Percentiles rank a stretch among this genome's conserved stretches.
Conservation (phyloP, 2,888 invertebrate species). For the Polyommatus iphigenia region DNA sequence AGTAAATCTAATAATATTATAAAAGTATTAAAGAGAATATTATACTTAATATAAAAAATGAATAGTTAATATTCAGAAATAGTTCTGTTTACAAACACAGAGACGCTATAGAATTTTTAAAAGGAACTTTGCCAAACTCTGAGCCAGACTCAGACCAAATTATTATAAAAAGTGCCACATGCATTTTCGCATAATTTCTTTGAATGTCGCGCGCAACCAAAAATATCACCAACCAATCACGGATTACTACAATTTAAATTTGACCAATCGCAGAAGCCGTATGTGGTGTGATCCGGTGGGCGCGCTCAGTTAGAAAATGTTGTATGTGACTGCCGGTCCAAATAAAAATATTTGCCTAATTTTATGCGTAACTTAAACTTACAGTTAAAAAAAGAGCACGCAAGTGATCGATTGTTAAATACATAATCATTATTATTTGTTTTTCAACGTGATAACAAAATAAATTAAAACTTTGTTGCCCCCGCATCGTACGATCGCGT, state of each 20-base stretch:
- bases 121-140: conserved; percentile 10
- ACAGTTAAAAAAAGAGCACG: conserved; percentile 2
- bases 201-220: conserved; percentile 53
- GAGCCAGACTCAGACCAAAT: too few species aligned
- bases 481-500: conserved; percentile 76
- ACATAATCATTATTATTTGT: conserved; percentile 28
- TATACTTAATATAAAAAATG: too few species aligned
- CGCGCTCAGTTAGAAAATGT: conserved; percentile 47
- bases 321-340: not conserved
- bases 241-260: conserved; percentile 42
- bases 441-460: conserved; percentile 34
- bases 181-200: conserved; percentile 40
- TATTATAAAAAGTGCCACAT: too few species aligned
- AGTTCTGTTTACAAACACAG: not conserved
- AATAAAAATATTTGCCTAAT: conserved; percentile 12
- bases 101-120: not conserved
- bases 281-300: conserved; percentile 76
- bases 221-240: conserved; percentile 55
- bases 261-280: conserved; percentile 62
- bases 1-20: too few species aligned
- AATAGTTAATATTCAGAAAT: too few species aligned
- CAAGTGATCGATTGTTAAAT: not conserved
- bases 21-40: too few species aligned
- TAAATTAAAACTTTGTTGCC: conserved; percentile 61
- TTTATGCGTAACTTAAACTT: not conserved